phyloP scores from a whole-genome alignment of 2,113 vertebrate species.

The Anhinga anhinga region DNA sequence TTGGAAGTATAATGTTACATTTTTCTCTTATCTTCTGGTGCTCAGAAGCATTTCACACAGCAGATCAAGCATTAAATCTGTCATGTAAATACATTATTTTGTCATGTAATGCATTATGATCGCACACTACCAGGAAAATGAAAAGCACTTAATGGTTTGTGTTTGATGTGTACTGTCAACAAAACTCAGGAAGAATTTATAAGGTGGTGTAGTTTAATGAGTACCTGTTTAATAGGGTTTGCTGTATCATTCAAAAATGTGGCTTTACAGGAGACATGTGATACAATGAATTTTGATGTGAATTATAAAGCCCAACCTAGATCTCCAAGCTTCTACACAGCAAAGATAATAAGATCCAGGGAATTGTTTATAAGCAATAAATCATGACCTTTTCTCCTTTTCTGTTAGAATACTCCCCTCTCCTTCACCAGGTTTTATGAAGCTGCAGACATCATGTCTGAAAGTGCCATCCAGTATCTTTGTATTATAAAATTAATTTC shows the following conservation, averaged over 20 bases:
- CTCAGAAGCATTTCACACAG: constrained; percentile 27
- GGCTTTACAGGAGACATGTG: not conserved
- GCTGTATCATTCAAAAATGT: constrained; percentile 36
- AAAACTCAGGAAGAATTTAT: constrained; percentile 51
- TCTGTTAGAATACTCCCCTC: constrained; percentile 23
- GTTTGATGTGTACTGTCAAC: constrained; percentile 52
- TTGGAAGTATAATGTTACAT: constrained; percentile 57
- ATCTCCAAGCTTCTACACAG: not conserved
- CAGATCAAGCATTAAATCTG: constrained; percentile 61
- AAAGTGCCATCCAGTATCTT: not conserved
- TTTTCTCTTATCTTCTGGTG: constrained; percentile 41
- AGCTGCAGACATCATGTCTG: not conserved
- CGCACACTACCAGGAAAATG: constrained; percentile 31
- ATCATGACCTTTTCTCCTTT: constrained; percentile 10
- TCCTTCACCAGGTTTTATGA: constrained; percentile 43
- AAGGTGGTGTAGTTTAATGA: constrained; percentile 46
- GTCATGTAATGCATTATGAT: constrained; percentile 54
- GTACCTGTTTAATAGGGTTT: constrained; percentile 48
- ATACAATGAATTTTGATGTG: constrained; percentile 25
- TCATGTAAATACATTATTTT: constrained; percentile 60
- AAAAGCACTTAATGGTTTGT: constrained; percentile 37
- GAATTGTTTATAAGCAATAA: constrained; percentile 28
- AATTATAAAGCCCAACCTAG: constrained; percentile 39
- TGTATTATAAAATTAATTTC: not conserved
- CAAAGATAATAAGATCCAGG: constrained; percentile 31